These are phyloP conservation scores for Zygogramma bicolorata DNA, from an alignment of 2,888 invertebrate species.

Conservation along the genomic window DNA sequence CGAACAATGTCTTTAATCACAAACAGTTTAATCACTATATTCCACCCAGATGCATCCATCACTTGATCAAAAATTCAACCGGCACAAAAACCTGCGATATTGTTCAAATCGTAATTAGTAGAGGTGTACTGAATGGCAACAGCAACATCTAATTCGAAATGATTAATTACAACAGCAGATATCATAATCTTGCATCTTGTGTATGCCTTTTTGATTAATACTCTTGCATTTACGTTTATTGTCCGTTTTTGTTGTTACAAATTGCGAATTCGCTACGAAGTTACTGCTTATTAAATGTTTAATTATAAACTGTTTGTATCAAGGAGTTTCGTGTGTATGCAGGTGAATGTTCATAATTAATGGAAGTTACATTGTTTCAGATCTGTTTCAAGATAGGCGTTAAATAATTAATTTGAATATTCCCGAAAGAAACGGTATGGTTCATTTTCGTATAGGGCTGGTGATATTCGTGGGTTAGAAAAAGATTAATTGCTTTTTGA, in stretches of 20 bases:
- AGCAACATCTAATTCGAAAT: conserved; percentile 61
- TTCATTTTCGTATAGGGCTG: conserved; percentile 15
- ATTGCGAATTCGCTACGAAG: conserved; percentile 34
- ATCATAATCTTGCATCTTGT: conserved; percentile 42
- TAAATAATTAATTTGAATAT: conserved; percentile 52
- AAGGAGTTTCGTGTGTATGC: conserved; percentile 45
- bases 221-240: conserved; percentile 16
- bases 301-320: conserved; percentile 44
- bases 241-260: conserved; percentile 29
- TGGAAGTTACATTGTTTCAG: conserved; percentile 50
- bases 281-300: conserved; percentile 43
- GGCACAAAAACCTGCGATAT: conserved; percentile 56
- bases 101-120: conserved; percentile 60
- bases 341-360: conserved; percentile 51
- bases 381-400: conserved; percentile 49
- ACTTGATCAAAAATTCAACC: conserved; percentile 44
- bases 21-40: conserved; percentile 37
- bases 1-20: conserved; percentile 21
- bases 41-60: conserved; percentile 41
- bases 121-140: conserved; percentile 55
- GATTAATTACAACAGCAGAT: conserved; percentile 57
- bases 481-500: conserved; percentile 33
- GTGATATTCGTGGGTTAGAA: conserved; percentile 22
- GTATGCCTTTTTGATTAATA: conserved; percentile 22
- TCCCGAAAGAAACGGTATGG: conserved; percentile 41